Base-by-base conservation (phyloP, 2,888 invertebrate genomes). In the Euclidia mi region DNA sequence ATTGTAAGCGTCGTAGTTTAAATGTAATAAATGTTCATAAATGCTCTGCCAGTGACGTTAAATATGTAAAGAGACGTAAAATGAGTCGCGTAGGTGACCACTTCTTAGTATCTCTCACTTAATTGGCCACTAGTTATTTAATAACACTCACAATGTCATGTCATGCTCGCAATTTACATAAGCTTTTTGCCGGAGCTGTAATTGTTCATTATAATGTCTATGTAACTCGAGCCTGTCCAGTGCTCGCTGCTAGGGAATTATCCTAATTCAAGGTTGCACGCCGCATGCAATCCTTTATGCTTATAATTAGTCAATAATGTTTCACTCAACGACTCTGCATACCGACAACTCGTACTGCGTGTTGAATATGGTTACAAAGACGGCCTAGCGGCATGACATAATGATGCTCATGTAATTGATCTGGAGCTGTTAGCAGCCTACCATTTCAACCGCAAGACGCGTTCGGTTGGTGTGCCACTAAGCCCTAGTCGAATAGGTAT, bases 221-320 rank as follows among this genome's bases (percentile, higher is more conserved):
- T 71, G 61, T 59, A 71, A 62, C 64, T 61, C 64, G 56, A 80
- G 76, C 66, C 71, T 66, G 81, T 81, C 78, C 72, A 69, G 71
- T 61, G 78, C 74, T 78, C 62, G 78, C 74, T 78, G 71, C 78
- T 70, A 65, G 71, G 78, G 83, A 87, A 88, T 88, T 88, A 87
- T 86, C 78, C 85, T 87, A 84, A 84, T 85, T 85, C 85, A 89
- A 88, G 88, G 87, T 74, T 77, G 65, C 73, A 75, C 69, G 78
- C 72, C 70, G 73, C 83, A 81, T 79, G 81, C 78, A 69, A 81
- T 73, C 68, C 49, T 52, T 64, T 65, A 63, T 63, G 45, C 59
- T 64, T 61, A 65, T 65, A 62, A 63, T 51, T 58, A 65, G 47
- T 70, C 60, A 52, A 66, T 71, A 49, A 50, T 47, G 56, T 59